Percentiles rank a stretch among this genome's conserved stretches.
Evolutionary conservation across 2,797 vertebrate genomes (phyloP).

Genomic region (Pipistrellus pipistrellus): DNA sequence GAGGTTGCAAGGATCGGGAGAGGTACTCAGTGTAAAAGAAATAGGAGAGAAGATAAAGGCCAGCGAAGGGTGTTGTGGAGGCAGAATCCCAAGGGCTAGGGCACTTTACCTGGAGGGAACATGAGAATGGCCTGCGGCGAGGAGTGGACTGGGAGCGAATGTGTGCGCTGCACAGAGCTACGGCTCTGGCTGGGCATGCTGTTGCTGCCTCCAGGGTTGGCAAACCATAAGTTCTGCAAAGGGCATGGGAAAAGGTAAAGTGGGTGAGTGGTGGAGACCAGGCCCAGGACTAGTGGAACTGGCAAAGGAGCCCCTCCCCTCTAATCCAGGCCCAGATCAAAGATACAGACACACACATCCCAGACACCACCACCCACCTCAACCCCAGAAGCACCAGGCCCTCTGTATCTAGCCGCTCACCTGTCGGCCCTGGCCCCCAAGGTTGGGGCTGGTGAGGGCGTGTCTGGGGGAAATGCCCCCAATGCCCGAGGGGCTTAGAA

Average conservation of each 20-base stretch:
- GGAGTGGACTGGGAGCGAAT: constrained; percentile 97
- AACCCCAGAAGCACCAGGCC: neutral
- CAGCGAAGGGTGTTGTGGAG: neutral
- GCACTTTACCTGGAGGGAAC: constrained; percentile 94
- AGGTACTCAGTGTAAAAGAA: neutral
- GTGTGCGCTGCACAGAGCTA: constrained; percentile 96
- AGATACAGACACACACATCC: neutral
- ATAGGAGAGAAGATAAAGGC: neutral
- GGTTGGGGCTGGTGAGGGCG: constrained; percentile 92
- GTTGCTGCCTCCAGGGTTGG: constrained; percentile 97
- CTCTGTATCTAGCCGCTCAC: constrained; percentile 86
- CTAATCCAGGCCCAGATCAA: neutral
- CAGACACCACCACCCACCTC: neutral
- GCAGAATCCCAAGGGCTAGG: neutral
- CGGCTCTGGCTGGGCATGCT: constrained; percentile 97
- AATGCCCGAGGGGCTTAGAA: constrained; percentile 93
- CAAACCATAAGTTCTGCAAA: constrained; percentile 95
- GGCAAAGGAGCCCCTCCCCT: neutral
- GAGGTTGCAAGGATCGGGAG: neutral
- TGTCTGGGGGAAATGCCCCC: constrained; percentile 94
- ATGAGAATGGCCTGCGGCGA: constrained; percentile 97
- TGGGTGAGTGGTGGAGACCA: neutral
- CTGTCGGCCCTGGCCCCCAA: constrained; percentile 94
- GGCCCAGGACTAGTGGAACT: neutral
- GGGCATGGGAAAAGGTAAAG: neutral